phyloP scores from a whole-genome alignment of 2,797 vertebrate species.

The Myotis vivesi region DNA sequence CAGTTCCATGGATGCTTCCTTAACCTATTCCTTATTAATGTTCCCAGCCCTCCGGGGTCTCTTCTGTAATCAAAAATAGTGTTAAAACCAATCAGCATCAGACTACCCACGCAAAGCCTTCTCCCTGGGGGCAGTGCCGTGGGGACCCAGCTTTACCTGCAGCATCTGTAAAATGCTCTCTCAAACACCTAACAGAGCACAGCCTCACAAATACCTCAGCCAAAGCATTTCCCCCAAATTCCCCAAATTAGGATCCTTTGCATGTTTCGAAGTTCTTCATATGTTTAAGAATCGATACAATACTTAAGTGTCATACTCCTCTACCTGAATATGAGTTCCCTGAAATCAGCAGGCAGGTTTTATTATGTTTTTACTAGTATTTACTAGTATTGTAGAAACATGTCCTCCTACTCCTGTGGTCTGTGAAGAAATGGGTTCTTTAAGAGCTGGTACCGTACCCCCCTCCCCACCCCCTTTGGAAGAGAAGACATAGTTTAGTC shows the following conservation, averaged over 20 bases:
- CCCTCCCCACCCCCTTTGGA: not conserved
- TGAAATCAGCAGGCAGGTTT: not conserved
- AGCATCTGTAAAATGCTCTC: not conserved
- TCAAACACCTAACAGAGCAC: not conserved
- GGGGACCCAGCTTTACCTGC: not conserved
- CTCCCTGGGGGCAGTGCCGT: not conserved
- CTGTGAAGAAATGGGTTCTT: not conserved
- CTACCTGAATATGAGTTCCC: not conserved
- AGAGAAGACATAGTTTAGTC: not conserved
- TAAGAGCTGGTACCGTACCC: not conserved
- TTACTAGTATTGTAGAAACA: not conserved
- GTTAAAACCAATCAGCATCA: not conserved
- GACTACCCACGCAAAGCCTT: not conserved
- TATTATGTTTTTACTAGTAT: not conserved
- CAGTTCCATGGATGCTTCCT: not conserved
- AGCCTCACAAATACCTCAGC: not conserved
- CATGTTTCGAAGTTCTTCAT: not conserved
- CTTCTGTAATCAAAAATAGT: conserved; percentile 14
- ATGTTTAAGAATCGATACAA: not conserved
- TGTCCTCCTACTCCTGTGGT: not conserved
- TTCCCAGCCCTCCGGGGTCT: not conserved
- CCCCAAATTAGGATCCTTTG: not conserved
- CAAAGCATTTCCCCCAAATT: not conserved
- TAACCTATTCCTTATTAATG: not conserved
- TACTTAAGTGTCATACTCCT: not conserved